Conservation (phyloP, 2,113 vertebrate species). For the Pluvianellus socialis region DNA sequence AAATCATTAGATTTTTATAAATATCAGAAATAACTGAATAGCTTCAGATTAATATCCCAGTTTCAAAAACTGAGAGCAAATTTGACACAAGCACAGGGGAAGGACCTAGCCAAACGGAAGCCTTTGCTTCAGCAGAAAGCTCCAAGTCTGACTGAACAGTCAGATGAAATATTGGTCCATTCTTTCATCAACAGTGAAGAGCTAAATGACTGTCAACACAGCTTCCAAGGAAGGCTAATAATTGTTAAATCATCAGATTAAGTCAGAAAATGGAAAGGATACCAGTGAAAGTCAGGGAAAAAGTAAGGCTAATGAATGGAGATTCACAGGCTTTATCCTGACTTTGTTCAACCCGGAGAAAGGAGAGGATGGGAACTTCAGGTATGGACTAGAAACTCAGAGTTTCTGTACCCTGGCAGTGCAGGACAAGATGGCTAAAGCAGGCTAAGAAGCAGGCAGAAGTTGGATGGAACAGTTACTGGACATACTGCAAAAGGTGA, state of each 20-base stretch:
- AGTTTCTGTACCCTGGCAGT: accelerated
- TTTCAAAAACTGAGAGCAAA: background rate
- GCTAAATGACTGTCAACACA: background rate
- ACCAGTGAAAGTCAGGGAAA: background rate
- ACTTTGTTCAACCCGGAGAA: background rate
- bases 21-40: background rate
- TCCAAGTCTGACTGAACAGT: background rate
- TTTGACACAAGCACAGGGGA: background rate
- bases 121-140: background rate
- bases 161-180: background rate
- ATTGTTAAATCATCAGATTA: background rate
- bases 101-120: background rate
- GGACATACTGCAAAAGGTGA: background rate
- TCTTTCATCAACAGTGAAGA: background rate
- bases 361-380: background rate
- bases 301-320: background rate
- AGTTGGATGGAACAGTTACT: accelerated
- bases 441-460: background rate
- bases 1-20: background rate
- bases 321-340: background rate
- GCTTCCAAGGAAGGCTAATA: background rate
- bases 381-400: background rate
- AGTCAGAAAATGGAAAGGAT: background rate
- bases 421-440: background rate
- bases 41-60: background rate